phyloP scores from a whole-genome alignment of 2,888 invertebrate species.

The Dasysyrphus tricinctus region DNA sequence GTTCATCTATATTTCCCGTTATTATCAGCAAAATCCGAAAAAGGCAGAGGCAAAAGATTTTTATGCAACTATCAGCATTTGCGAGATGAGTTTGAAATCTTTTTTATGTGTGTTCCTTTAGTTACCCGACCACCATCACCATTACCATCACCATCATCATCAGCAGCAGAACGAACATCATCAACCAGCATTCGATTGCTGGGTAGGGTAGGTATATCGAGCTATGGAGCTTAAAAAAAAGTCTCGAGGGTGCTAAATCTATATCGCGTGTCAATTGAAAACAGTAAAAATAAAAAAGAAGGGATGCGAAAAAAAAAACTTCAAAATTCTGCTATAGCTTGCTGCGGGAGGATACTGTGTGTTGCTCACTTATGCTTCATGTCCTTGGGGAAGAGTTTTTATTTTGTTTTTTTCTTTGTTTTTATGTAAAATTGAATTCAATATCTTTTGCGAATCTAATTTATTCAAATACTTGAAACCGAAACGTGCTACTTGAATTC shows the following conservation, averaged over 20 bases:
- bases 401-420: not conserved
- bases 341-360: not conserved
- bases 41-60: constrained; percentile 5
- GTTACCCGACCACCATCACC: not conserved
- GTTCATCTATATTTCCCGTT: constrained; percentile 59
- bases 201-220: not conserved
- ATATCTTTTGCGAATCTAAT: constrained; percentile 16
- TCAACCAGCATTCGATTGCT: constrained; percentile 33
- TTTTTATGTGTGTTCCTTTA: not conserved
- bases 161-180: not conserved
- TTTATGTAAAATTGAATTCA: constrained; percentile 11
- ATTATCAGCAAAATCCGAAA: constrained; percentile 48
- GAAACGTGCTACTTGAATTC: not conserved
- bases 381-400: not conserved
- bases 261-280: constrained; percentile 47
- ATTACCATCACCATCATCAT: not conserved
- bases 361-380: not conserved
- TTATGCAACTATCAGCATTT: constrained; percentile 42
- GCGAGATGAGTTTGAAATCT: constrained; percentile 17
- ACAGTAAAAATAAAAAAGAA: constrained; percentile 1
- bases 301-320: not conserved
- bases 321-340: not conserved
- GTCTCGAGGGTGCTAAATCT: constrained; percentile 17
- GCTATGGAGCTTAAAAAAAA: constrained; percentile 7
- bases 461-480: not conserved